Evolutionary conservation across 2,797 vertebrate species (phyloP).

Genomic region (Morus bassanus): DNA sequence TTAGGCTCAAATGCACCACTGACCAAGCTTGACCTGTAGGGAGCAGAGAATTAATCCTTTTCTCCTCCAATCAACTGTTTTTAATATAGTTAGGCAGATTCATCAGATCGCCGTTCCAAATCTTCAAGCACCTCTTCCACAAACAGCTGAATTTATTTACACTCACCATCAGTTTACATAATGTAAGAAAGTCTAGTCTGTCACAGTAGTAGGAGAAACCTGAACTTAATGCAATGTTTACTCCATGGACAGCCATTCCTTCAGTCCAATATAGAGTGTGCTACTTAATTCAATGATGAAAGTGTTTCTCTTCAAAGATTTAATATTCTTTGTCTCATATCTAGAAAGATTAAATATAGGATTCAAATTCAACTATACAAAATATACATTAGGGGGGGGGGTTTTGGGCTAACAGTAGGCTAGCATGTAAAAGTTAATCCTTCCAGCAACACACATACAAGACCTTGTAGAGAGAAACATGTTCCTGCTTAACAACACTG

Average conservation of each 20-base stretch:
- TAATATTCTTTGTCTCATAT: neutral
- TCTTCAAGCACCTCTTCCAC: neutral
- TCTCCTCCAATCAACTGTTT: neutral
- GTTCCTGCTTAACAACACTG: neutral
- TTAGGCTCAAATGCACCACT: neutral
- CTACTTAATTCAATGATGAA: neutral
- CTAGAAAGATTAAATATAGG: neutral
- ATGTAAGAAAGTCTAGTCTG: neutral
- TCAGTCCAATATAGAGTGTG: neutral
- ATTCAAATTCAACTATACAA: neutral
- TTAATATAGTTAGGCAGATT: neutral
- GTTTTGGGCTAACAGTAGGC: neutral
- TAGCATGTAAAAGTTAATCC: neutral
- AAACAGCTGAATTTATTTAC: neutral
- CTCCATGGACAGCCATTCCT: neutral
- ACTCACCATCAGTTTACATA: neutral
- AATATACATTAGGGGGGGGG: rapidly evolving
- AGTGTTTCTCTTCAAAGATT: neutral
- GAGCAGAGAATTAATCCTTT: neutral
- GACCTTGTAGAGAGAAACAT: neutral
- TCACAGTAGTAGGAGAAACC: neutral
- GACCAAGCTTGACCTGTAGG: neutral
- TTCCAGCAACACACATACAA: neutral
- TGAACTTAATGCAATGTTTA: neutral
- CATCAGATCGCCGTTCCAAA: neutral